Evolutionary conservation across 2,113 vertebrate genomes (phyloP).

Genomic region (Bubo scandiacus): DNA sequence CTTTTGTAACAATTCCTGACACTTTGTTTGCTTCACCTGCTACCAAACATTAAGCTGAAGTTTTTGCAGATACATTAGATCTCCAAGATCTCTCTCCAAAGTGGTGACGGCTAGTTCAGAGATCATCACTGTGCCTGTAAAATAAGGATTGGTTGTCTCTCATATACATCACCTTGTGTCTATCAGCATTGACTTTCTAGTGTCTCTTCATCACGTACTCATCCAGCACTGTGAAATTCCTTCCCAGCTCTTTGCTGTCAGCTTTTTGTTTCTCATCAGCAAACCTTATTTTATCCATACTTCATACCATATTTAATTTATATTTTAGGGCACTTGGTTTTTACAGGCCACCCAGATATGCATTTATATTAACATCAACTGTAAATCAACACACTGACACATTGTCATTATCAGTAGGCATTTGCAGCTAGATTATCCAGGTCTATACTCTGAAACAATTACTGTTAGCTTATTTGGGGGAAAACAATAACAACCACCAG

Average conservation of each 20-base stretch:
- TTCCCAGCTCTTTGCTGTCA: not conserved
- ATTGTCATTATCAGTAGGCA: not conserved
- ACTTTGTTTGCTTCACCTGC: not conserved
- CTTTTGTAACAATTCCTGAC: not conserved
- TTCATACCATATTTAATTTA: not conserved
- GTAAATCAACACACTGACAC: not conserved
- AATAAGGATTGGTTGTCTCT: not conserved
- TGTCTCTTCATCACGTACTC: fast-evolving
- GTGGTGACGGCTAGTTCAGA: not conserved
- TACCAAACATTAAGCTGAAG: not conserved
- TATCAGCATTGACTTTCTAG: not conserved
- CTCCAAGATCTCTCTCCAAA: not conserved
- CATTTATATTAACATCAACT: not conserved
- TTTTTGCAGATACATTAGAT: not conserved
- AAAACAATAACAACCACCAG: not conserved
- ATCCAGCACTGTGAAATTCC: not conserved
- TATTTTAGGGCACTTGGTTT: not conserved
- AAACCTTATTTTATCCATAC: not conserved
- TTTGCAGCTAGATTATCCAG: not conserved
- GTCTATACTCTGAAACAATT: not conserved
- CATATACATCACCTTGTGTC: not conserved
- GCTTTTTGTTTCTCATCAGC: not conserved
- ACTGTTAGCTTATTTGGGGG: not conserved
- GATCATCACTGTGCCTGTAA: not conserved
- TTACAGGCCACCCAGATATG: not conserved